Evolutionary conservation across 2,113 vertebrate genomes (phyloP), one percentile per base, ranked within the genome.

Genomic region (Rhizomys pruinosus): DNA sequence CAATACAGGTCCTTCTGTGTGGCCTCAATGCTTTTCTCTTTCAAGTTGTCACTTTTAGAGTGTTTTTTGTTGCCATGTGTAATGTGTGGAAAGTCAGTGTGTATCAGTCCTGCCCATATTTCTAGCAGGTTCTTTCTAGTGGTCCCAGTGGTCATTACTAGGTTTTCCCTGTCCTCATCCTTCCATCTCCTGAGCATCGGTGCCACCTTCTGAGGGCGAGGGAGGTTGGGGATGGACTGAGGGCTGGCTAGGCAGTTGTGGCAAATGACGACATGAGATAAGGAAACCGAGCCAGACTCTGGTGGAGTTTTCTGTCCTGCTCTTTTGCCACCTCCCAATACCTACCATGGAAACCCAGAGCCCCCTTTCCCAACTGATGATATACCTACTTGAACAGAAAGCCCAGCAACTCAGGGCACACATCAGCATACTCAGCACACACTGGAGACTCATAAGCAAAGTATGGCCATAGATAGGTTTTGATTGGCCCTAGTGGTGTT

Each of bases 391-490:
- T 12, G 37, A 52, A 42, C 4, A 64, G 84, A 63, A 87, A n/a
- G 57, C 15, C 25, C 8, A 79, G 69, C 77, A 11, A 63, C 5
- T 1, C 7, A 10, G 77, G 59, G 39, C 61, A 44, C 32, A 64
- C 44, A 13, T 3, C 2, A 0, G 25, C 47, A 52, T 52, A 52
- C 47, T 11, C 47, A 52, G 47, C 55, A 39, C 32, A 64, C 44
- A 13, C 3, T 2, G 0, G 25, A 92, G 69, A 23, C 44, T 32
- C 5, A 3, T 12, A 90, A 64, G 64, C 42, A 0, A 37, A 87
- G 44, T 85, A 90, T 93, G 90, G 93, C 39, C 66, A 94, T 84
- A 92, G 91, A 94, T 73, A 84, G 85, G 96, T 90, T 76, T 32
- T 84, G 59, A 73, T 91, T 96, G 94, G 91, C 64, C 20, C 37